Percentiles rank a stretch among this genome's conserved stretches.
phyloP scores from a whole-genome alignment of 1,140 invertebrate genomes.

The Dendroctonus valens region DNA sequence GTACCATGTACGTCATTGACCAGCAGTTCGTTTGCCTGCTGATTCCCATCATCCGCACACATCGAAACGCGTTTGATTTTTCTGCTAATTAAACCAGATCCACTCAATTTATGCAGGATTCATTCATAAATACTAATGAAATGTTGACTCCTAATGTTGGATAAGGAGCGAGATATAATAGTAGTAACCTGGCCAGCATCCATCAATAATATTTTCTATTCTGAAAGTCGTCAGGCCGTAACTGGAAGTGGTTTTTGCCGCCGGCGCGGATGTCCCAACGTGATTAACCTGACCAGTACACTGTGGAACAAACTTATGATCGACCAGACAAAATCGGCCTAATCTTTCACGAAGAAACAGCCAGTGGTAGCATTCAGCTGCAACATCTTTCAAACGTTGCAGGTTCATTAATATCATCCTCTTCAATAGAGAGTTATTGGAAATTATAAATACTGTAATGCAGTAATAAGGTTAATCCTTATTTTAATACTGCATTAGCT shows the following conservation, averaged over 20 bases:
- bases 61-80: conserved; percentile 28
- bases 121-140: conserved; percentile 31
- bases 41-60: conserved; percentile 4
- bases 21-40: conserved; percentile 14
- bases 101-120: conserved; percentile 16
- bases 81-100: conserved; percentile 28
- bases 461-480: too few relatives aligned
- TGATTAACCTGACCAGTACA: conserved; percentile 29
- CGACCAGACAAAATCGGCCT: too few relatives aligned
- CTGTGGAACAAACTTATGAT: conserved; percentile 4
- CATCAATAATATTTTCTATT: conserved; percentile 33
- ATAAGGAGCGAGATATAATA: conserved; percentile 19
- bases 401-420: too few relatives aligned
- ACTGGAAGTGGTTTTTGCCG: conserved; percentile 30
- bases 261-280: conserved; percentile 31
- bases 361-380: too few relatives aligned
- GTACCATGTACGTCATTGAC: not conserved
- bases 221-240: conserved; percentile 28
- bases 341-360: too few relatives aligned
- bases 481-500: too few relatives aligned
- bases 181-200: conserved; percentile 17
- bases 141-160: conserved; percentile 6
- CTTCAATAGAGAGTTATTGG: too few relatives aligned
- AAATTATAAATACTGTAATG: too few relatives aligned
- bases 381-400: too few relatives aligned